These are phyloP conservation scores for Pipistrellus nathusii DNA, from an alignment of 2,797 vertebrate species.

Conservation along the genomic window DNA sequence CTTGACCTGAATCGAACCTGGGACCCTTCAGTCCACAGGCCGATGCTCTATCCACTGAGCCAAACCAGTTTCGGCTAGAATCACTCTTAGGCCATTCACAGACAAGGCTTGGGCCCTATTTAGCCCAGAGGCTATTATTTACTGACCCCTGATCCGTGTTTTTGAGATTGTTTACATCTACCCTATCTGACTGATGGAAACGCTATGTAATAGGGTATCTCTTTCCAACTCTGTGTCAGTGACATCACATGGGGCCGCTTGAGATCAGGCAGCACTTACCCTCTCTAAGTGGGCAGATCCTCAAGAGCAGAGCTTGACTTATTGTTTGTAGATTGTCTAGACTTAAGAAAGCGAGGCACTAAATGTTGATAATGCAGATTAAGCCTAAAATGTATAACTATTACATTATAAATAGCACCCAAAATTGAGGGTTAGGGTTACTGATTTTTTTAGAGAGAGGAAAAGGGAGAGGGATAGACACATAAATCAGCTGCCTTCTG, in stretches of 20 bases:
- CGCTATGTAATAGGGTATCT: too few relatives aligned
- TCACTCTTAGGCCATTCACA: neutral
- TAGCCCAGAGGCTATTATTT: neutral
- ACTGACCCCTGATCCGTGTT: neutral
- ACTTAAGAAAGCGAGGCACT: neutral
- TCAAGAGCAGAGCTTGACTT: neutral
- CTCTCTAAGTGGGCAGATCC: neutral
- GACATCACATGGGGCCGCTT: too few relatives aligned
- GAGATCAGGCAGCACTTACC: neutral
- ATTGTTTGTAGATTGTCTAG: neutral
- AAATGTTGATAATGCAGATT: neutral
- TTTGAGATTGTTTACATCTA: neutral
- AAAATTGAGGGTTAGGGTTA: too few relatives aligned
- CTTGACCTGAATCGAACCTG: too few relatives aligned
- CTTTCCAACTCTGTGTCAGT: neutral
- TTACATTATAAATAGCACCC: neutral
- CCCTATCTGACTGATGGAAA: neutral
- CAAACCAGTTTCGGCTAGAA: neutral
- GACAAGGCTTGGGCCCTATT: neutral
- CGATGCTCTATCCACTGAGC: too few relatives aligned
- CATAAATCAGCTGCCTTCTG: too few relatives aligned
- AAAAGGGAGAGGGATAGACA: too few relatives aligned
- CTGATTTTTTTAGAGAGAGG: too few relatives aligned
- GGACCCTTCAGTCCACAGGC: too few relatives aligned
- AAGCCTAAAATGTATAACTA: neutral